phyloP scores from a whole-genome alignment of 2,888 invertebrate genomes.

The Eueremaeus valkanovi region DNA sequence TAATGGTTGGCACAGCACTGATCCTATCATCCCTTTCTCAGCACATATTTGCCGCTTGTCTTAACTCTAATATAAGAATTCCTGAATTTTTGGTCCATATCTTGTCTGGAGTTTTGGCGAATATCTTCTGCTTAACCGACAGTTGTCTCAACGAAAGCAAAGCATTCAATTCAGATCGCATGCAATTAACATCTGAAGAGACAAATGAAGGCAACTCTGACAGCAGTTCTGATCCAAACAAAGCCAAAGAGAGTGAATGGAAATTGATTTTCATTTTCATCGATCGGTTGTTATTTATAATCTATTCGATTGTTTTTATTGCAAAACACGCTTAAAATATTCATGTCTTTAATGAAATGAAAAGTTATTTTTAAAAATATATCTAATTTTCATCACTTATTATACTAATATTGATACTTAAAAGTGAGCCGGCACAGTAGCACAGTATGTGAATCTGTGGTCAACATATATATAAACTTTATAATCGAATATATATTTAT shows the following conservation, averaged over 20 bases:
- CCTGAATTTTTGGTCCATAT: conserved; percentile 2
- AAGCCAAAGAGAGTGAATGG: not conserved
- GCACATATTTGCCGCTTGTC: not conserved
- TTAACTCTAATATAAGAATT: conserved; percentile 14
- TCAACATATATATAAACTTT: too few relatives aligned
- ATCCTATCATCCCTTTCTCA: conserved; percentile 21
- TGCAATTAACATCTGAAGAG: conserved; percentile 9
- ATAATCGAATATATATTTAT: too few relatives aligned
- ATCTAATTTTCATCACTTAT: too few relatives aligned
- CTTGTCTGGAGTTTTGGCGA: not conserved
- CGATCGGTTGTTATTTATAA: conserved; percentile 7
- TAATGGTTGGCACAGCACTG: conserved; percentile 21
- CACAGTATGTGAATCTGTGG: too few relatives aligned
- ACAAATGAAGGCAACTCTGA: not conserved
- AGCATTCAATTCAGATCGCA: conserved; percentile 8
- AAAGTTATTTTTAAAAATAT: not conserved
- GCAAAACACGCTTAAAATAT: conserved; percentile 4
- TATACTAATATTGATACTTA: too few relatives aligned
- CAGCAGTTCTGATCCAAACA: not conserved
- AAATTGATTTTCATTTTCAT: not conserved
- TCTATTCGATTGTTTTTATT: conserved; percentile 26
- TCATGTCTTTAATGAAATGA: not conserved
- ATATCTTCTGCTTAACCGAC: not conserved
- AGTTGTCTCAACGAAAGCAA: not conserved
- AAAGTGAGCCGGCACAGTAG: too few relatives aligned